These are phyloP conservation scores for Hippocampus zosterae DNA, from an alignment of 2,113 vertebrate genomes.

Conservation along the genomic window DNA sequence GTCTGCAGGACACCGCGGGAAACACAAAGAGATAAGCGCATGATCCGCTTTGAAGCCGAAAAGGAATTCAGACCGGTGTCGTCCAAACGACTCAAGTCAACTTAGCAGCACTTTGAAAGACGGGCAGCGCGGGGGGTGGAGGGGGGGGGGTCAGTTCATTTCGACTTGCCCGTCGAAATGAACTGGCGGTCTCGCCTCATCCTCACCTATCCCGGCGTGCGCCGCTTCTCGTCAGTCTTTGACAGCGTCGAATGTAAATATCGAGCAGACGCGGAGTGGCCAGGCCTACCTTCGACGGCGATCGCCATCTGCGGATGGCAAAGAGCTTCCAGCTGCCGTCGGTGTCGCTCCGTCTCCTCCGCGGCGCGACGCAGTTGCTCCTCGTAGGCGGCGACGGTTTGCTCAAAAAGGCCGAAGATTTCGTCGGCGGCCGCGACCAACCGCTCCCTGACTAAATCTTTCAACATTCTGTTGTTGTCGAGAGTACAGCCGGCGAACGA, in stretches of 20 bases:
- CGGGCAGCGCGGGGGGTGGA: too few relatives aligned
- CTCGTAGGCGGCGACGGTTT: neutral
- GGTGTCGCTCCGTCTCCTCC: neutral
- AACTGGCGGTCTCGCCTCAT: too few relatives aligned
- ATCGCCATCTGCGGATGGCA: neutral
- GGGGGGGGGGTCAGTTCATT: too few relatives aligned
- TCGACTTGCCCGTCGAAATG: too few relatives aligned
- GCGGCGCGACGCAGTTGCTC: neutral
- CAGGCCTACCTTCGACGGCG: neutral
- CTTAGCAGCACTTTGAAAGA: too few relatives aligned
- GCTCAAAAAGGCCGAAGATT: neutral
- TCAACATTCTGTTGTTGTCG: neutral
- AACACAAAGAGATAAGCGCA: too few relatives aligned
- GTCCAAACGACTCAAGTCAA: too few relatives aligned
- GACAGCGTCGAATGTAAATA: neutral
- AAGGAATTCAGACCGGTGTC: too few relatives aligned
- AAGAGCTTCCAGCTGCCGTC: neutral
- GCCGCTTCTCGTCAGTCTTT: too few relatives aligned
- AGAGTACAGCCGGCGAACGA: neutral
- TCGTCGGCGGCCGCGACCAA: neutral
- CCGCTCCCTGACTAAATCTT: neutral
- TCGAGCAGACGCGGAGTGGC: neutral
- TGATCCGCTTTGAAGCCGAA: too few relatives aligned
- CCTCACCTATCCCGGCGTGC: too few relatives aligned
- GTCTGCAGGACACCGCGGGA: too few relatives aligned